Base-by-base conservation (phyloP, 2,797 vertebrate genomes). In the Lagocephalus sceleratus region DNA sequence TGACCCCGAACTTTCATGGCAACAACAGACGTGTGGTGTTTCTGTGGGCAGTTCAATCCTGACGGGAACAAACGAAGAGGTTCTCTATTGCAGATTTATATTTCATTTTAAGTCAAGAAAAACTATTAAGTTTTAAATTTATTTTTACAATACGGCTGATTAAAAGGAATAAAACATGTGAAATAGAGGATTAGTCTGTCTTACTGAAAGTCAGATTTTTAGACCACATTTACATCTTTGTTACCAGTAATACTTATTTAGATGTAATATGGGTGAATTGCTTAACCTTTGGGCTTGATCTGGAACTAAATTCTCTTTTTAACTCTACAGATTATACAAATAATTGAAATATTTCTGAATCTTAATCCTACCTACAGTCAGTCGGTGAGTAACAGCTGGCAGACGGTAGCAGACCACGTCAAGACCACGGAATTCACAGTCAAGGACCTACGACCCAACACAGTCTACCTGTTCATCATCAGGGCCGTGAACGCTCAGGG, bases 361-460 rank as follows among this genome's bases (percentile, higher is more conserved):
- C 14, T 45, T 63, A 38, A 75, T 60, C 29, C 44, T 57, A 23
- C 63, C 48, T 66, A 43, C 89, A 98, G 95, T 66, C 95, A 98
- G 57, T 95, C 93, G 0, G 95, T 98, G 84, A 98, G 95, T 85
- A 97, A 96, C 64, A 97, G 94, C 76, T 98, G 95, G 95, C 94
- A 96, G 69, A 98, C 95, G 0, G 93, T 95, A 69, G 94, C 94
- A 17, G 95, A 96, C 71, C 94, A 95, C 0, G 92, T 96, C 59
- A 96, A 93, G 89, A 92, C 84, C 46, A 94, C 90, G 0, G 88
- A 92, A 53, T 92, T 88, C 62, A 93, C 93, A 0, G 93, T 96
- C 26, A 87, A 87, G 54, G 94, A 94, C 62, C 84, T 98, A 20
- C 87, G 95, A 42, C 93, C 95, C 60, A 98, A 98, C 69, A 98